phyloP scores from a whole-genome alignment of 2,797 vertebrate genomes.

The Cheirogaleus major region DNA sequence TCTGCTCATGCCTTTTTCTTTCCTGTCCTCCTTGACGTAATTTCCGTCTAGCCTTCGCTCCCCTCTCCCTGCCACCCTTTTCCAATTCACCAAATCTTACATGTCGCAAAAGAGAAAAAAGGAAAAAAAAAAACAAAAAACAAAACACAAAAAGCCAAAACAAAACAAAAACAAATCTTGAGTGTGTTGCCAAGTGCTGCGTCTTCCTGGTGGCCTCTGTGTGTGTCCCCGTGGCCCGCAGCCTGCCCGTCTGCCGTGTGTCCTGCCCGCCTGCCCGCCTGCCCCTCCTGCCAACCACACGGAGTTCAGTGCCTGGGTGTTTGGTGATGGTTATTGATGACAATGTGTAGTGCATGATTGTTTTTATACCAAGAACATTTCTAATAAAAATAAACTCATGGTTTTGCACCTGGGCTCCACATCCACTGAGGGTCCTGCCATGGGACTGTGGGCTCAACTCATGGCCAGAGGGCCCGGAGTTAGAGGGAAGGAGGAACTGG shows the following conservation, averaged over 20 bases:
- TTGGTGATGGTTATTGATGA: constrained; percentile 92
- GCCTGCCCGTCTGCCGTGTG: constrained; percentile 93
- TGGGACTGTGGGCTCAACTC: background rate
- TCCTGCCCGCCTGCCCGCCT: constrained; percentile 87
- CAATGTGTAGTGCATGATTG: constrained; percentile 96
- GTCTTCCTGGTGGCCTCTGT: constrained; percentile 94
- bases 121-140: constrained; percentile 67
- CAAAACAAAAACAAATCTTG: constrained; percentile 85
- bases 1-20: constrained; percentile 56
- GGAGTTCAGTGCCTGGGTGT: constrained; percentile 99
- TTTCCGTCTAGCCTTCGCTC: constrained; percentile 67
- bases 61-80: constrained; percentile 54
- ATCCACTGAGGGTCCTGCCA: background rate
- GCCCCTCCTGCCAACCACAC: constrained; percentile 76
- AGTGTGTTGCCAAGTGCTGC: constrained; percentile 94
- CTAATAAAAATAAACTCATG: constrained; percentile 96
- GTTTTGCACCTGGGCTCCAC: constrained; percentile 90
- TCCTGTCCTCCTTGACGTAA: constrained; percentile 81
- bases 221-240: constrained; percentile 87
- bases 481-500: background rate
- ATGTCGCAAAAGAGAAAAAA: constrained; percentile 88
- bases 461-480: background rate
- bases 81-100: constrained; percentile 79
- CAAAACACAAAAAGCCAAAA: constrained; percentile 80
- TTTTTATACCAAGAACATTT: constrained; percentile 98